A percentile compares a stretch with the other conserved stretches of the same genome.
Evolutionary conservation across 2,888 invertebrate species (phyloP).

Genomic region (Agelastica alni): DNA sequence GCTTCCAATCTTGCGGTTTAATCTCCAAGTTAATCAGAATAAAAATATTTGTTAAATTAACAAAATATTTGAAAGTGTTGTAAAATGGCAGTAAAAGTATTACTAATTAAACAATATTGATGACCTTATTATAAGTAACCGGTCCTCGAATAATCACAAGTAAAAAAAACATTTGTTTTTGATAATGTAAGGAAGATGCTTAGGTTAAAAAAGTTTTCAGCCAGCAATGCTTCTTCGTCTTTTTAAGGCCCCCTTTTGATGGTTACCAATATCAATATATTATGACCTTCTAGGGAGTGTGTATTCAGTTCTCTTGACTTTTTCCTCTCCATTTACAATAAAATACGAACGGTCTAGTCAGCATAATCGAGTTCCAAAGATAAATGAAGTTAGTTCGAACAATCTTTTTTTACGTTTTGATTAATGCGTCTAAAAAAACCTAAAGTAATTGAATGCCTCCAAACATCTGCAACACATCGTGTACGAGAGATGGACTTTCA

Average conservation of each 20-base stretch:
- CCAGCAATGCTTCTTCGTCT: not conserved
- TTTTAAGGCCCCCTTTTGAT: slow-evolving; percentile 13
- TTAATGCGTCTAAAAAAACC: not conserved
- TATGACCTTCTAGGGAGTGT: slow-evolving; percentile 23
- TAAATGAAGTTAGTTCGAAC: slow-evolving; percentile 5
- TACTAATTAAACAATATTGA: too few relatives aligned
- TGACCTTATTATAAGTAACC: too few relatives aligned
- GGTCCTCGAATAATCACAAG: too few relatives aligned
- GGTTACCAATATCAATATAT: slow-evolving; percentile 31
- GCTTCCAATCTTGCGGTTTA: too few relatives aligned
- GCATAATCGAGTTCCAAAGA: slow-evolving; percentile 24
- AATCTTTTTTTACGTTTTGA: not conserved
- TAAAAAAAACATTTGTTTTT: too few relatives aligned
- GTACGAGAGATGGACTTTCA: too few relatives aligned
- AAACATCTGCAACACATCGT: not conserved
- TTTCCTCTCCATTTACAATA: slow-evolving; percentile 32
- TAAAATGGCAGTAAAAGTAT: too few relatives aligned
- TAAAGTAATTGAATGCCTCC: not conserved
- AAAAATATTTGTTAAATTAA: too few relatives aligned
- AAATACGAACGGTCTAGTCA: slow-evolving; percentile 32
- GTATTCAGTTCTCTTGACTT: slow-evolving; percentile 32
- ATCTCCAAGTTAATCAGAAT: too few relatives aligned
- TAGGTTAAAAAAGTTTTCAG: not conserved
- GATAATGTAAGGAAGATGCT: too few relatives aligned
- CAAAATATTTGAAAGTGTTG: too few relatives aligned